Base-by-base conservation (phyloP, 2,888 invertebrate species). In the Macrosiphum euphorbiae region DNA sequence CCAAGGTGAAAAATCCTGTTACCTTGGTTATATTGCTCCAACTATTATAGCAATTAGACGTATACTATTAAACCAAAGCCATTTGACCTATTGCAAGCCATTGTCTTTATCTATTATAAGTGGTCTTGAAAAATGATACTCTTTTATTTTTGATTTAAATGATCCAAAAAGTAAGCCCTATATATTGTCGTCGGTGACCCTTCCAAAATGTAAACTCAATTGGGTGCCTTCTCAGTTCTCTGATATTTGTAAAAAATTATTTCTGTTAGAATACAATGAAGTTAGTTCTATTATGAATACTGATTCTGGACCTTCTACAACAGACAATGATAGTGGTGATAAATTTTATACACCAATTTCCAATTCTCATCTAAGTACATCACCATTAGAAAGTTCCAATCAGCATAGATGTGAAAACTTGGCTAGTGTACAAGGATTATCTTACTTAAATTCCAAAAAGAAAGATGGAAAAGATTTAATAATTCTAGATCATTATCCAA, bases 91-190 rank as follows among this genome's bases (percentile, higher is more conserved):
- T 58, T 58, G 58, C 26, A 58, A 58, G 0, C 58, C 78, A 78
- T 78, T 78, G 78, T 78, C 78, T 78, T 78, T 35, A 78, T 78
- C 78, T 78, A 78, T 78, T 78, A 78, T 78, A 78, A 78, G 35
- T 35, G 78, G 35, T 78, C 35, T 78, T 78, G 78, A 78, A 78
- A 78, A 78, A 78, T 35, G 35, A 35, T 35, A 35, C 20, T 78
- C 78, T 35, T 78, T 78, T 35, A 78, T 78, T 78, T 78, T n/a
- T 78, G 20, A 78, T 78, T 78, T 78, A 35, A 78, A 78, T 78
- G 78, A 78, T 78, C 78, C 35, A 16, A 78, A 78, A 78, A 78
- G n/a, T 78, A n/a, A n/a, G 35, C 13, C 78, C 5, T 78, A 78
- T 78, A 35, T 78, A 78, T 78, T 78, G 35, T n/a, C 78, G 1